Conservation (phyloP, 2,888 invertebrate genomes). For the Acanthosepion lycidas region DNA sequence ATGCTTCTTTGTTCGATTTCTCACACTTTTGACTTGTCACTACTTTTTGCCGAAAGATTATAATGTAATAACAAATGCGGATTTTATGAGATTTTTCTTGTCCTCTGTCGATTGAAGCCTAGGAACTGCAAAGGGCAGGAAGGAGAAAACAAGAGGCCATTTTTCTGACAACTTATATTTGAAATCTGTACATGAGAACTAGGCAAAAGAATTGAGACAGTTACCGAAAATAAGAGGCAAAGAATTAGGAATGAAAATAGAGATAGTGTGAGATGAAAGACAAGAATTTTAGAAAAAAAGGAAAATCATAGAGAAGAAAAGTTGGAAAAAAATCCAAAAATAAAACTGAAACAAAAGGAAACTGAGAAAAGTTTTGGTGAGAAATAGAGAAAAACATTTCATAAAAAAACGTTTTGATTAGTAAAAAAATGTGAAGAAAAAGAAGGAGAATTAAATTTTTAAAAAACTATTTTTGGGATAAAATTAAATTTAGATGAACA, state of each 20-base stretch:
- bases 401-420: too few species aligned
- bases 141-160: too few species aligned
- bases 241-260: not conserved
- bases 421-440: not conserved
- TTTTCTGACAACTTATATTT: not conserved
- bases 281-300: too few species aligned
- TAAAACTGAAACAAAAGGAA: too few species aligned
- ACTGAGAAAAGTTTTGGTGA: too few species aligned
- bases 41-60: not conserved
- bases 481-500: too few species aligned
- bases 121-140: too few species aligned
- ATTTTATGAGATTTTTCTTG: not conserved
- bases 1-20: not conserved
- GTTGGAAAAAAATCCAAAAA: too few species aligned
- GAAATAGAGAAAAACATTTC: too few species aligned
- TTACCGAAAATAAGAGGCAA: not conserved
- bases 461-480: not conserved
- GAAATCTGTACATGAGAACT: not conserved
- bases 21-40: slow-evolving; percentile 33
- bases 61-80: not conserved
- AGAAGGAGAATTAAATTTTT: not conserved
- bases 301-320: too few species aligned
- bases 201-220: not conserved
- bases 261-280: too few species aligned
- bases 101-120: not conserved